A percentile compares a stretch with the other conserved stretches of the same genome.
These are phyloP conservation scores for Adelphocoris suturalis DNA, from an alignment of 2,888 invertebrate species.

Conservation along the genomic window DNA sequence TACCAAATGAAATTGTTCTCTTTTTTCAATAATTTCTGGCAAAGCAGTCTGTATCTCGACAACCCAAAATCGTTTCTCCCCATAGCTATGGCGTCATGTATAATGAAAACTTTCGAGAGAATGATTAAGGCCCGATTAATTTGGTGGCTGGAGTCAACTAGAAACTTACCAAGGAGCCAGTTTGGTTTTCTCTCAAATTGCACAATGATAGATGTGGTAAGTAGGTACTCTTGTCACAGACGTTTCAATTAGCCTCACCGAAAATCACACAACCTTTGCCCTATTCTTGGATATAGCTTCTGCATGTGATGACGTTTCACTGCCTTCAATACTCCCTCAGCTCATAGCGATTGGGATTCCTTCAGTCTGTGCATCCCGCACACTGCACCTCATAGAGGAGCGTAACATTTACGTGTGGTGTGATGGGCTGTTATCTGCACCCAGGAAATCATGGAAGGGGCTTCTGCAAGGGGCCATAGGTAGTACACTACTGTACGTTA, in stretches of 20 bases:
- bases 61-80: background rate
- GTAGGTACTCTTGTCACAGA: background rate
- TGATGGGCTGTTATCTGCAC: background rate
- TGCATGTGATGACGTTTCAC: constrained; percentile 32
- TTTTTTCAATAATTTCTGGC: constrained; percentile 13
- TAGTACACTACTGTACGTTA: constrained; percentile 3
- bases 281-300: constrained; percentile 33
- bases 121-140: too few species aligned
- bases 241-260: background rate
- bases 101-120: constrained; percentile 33
- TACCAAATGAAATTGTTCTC: background rate
- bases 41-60: background rate
- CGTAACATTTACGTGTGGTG: background rate
- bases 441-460: constrained; percentile 24
- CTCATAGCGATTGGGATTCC: constrained; percentile 24
- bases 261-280: background rate
- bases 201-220: background rate
- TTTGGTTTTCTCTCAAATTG: constrained; percentile 5
- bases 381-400: constrained; percentile 19
- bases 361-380: background rate
- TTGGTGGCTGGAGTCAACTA: constrained; percentile 18
- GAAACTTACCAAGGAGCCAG: background rate
- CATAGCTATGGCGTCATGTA: constrained; percentile 46
- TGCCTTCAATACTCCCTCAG: background rate
- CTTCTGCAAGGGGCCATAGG: constrained; percentile 11